Conservation (phyloP, 2,888 invertebrate genomes). For the Philereme transversata region DNA sequence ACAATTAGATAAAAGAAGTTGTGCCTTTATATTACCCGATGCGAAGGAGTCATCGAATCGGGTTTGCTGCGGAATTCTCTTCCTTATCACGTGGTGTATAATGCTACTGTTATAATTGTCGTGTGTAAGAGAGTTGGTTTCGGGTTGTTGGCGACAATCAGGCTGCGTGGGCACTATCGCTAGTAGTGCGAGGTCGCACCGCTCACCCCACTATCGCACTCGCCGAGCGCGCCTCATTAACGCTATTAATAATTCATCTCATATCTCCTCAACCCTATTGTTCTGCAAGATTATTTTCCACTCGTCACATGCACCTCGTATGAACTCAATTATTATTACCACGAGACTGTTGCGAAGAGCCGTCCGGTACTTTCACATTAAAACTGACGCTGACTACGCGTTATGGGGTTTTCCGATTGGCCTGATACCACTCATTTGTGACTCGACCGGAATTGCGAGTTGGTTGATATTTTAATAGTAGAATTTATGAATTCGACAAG, state of each 20-base stretch:
- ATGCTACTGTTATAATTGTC: constrained; percentile 38
- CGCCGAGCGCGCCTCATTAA: constrained; percentile 68
- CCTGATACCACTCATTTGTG: constrained; percentile 25
- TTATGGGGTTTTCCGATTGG: constrained; percentile 34
- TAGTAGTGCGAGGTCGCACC: constrained; percentile 76
- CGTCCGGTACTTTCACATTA: constrained; percentile 24
- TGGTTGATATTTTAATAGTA: constrained; percentile 17
- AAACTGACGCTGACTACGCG: constrained; percentile 14
- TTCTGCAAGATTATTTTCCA: constrained; percentile 71
- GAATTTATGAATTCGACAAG: constrained; percentile 21
- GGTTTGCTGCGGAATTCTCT: constrained; percentile 27
- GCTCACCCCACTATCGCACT: constrained; percentile 77
- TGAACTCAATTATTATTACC: constrained; percentile 41
- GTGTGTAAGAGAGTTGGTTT: constrained; percentile 55
- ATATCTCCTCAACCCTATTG: constrained; percentile 74
- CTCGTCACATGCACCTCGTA: constrained; percentile 48
- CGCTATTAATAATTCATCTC: constrained; percentile 80
- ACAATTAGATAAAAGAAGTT: constrained; percentile 45
- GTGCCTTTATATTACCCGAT: constrained; percentile 27
- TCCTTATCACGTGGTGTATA: constrained; percentile 31
- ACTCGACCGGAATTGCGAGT: constrained; percentile 32
- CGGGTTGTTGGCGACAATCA: constrained; percentile 76
- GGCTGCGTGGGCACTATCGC: constrained; percentile 81
- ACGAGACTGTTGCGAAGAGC: constrained; percentile 25
- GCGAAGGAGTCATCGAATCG: constrained; percentile 10